Percentiles rank a stretch among this genome's conserved stretches.
Conservation (phyloP, 1,140 invertebrate species). For the Mycetomoellerius zeteki region DNA sequence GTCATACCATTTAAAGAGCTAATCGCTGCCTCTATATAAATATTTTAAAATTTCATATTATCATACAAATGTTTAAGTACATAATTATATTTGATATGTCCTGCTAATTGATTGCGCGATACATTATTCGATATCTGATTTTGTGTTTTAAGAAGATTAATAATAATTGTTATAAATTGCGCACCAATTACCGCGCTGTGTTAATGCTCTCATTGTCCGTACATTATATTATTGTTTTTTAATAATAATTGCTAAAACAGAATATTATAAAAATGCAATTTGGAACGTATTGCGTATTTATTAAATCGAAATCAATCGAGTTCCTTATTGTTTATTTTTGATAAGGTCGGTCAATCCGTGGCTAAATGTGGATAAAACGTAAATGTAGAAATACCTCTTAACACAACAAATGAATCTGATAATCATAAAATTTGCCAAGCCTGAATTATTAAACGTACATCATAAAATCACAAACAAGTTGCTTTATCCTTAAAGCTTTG, state of each 20-base stretch:
- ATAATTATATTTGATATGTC: neutral
- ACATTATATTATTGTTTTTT: no score
- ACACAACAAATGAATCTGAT: neutral
- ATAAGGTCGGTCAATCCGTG: neutral
- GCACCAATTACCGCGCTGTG: no score
- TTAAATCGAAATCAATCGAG: neutral
- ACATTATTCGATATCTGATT: neutral
- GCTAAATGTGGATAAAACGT: neutral
- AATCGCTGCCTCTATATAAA: neutral
- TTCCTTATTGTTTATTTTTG: neutral
- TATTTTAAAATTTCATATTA: conserved; percentile 19
- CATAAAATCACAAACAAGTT: neutral
- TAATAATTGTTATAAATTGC: neutral
- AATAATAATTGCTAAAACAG: conserved; percentile 1
- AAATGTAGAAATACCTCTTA: neutral
- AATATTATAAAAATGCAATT: neutral
- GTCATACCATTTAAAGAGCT: neutral
- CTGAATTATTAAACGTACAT: conserved; percentile 1
- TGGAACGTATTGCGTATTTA: neutral
- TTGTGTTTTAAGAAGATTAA: neutral
- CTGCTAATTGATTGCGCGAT: neutral
- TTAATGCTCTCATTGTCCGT: no score
- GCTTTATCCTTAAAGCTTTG: no score
- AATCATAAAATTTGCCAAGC: neutral
- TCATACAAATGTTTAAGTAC: neutral